A percentile compares a stretch with the other conserved stretches of the same genome.
Conservation (phyloP, 2,113 vertebrate species). For the Loxodonta africana region DNA sequence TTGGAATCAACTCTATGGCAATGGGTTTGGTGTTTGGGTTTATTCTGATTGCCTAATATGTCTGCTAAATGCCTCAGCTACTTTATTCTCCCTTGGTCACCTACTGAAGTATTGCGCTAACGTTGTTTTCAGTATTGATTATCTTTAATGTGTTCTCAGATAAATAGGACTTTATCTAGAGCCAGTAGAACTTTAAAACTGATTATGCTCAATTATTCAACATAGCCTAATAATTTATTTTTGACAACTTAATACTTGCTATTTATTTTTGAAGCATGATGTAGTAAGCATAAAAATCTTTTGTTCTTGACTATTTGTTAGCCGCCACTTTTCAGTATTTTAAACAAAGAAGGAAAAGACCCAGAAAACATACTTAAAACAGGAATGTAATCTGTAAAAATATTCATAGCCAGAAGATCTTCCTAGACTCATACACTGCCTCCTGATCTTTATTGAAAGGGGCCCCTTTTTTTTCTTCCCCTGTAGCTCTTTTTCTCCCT, state of each 20-base stretch:
- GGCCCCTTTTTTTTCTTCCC: fast-evolving
- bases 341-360: background rate
- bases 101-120: background rate
- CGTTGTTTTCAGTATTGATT: background rate
- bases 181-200: conserved; percentile 3
- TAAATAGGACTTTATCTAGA: background rate
- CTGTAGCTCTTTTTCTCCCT: background rate
- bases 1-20: background rate
- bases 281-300: background rate
- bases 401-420: background rate
- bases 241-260: conserved; percentile 68
- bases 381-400: background rate
- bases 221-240: conserved; percentile 47
- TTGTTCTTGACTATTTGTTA: conserved; percentile 25
- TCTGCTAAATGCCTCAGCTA: background rate
- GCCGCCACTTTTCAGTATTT: background rate
- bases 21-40: background rate
- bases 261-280: conserved; percentile 54
- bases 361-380: background rate
- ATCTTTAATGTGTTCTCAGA: background rate
- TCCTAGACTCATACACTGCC: background rate
- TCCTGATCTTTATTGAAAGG: background rate
- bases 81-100: background rate
- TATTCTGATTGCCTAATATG: background rate
- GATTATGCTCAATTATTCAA: background rate